These are phyloP conservation scores for Helicoverpa assulta DNA, from an alignment of 2,888 invertebrate genomes.

Conservation along the genomic window DNA sequence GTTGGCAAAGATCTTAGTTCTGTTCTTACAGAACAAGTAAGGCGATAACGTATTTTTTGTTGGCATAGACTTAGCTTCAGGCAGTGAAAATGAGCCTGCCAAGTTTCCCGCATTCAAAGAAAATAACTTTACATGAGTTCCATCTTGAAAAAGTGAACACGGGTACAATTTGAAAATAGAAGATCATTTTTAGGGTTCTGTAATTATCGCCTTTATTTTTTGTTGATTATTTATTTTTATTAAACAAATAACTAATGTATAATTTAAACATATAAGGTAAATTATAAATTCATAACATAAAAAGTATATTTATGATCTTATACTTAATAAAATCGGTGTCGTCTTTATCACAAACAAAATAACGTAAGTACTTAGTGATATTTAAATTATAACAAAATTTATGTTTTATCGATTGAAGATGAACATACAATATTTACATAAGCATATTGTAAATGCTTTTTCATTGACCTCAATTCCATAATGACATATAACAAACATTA, in stretches of 20 bases:
- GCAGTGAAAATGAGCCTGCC: not conserved
- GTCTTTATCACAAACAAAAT: conserved; percentile 2
- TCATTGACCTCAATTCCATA: conserved; percentile 73
- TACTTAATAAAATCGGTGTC: not conserved
- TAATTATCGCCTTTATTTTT: too few relatives aligned
- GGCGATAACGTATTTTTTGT: not conserved
- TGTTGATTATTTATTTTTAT: too few relatives aligned
- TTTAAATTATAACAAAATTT: conserved; percentile 36
- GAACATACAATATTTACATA: conserved; percentile 32
- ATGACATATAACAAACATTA: conserved; percentile 65
- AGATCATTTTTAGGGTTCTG: too few relatives aligned
- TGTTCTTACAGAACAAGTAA: conserved; percentile 10
- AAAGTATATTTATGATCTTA: not conserved
- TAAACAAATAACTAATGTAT: too few relatives aligned
- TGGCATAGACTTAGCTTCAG: not conserved
- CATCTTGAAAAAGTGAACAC: not conserved
- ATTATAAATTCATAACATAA: too few relatives aligned
- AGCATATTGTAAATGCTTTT: conserved; percentile 56
- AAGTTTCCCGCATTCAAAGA: conserved; percentile 4
- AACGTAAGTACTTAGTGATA: not conserved
- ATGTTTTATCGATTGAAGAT: conserved; percentile 28
- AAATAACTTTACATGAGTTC: not conserved
- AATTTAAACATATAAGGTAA: too few relatives aligned
- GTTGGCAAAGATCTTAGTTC: conserved; percentile 15
- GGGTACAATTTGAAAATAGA: too few relatives aligned